Percentiles rank a stretch among this genome's conserved stretches.
phyloP scores from a whole-genome alignment of 1,140 invertebrate genomes.

The Drosophila suzukii region DNA sequence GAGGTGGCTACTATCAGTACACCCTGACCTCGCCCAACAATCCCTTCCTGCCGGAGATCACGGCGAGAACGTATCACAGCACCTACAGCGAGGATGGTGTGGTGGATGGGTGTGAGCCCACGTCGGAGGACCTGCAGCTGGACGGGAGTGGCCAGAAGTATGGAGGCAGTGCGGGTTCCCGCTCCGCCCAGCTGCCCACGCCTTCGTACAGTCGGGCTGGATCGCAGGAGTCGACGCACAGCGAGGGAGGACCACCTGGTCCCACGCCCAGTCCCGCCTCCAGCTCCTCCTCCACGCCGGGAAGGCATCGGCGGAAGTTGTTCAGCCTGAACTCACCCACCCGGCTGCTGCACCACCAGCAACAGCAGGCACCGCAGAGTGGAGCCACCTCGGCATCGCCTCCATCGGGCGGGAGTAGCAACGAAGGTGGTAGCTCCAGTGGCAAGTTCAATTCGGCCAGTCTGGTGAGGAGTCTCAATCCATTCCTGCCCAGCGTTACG shows the following conservation, averaged over 20 bases:
- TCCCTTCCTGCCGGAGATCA: constrained; percentile 82
- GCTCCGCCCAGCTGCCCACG: constrained; percentile 69
- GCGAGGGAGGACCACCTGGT: constrained; percentile 55
- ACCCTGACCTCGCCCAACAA: constrained; percentile 81
- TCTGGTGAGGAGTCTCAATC: constrained; percentile 60
- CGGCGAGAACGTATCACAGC: constrained; percentile 76
- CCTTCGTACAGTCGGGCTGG: constrained; percentile 74
- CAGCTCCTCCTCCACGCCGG: constrained; percentile 73
- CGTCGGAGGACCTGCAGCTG: constrained; percentile 48
- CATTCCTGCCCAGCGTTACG: constrained; percentile 51
- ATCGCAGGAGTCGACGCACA: constrained; percentile 76
- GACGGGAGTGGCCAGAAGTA: constrained; percentile 60
- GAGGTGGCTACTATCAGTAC: constrained; percentile 74
- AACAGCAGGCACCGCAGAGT: constrained; percentile 25
- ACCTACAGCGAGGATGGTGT: constrained; percentile 63
- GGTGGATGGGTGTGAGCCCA: constrained; percentile 11
- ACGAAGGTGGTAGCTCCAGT: constrained; percentile 6
- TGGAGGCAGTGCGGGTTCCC: constrained; percentile 27
- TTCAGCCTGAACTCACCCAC: constrained; percentile 78
- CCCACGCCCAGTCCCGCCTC: constrained; percentile 68
- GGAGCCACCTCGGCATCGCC: constrained; percentile 19
- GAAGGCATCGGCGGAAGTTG: constrained; percentile 72
- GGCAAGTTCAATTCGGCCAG: constrained; percentile 47
- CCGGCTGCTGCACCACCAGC: constrained; percentile 63
- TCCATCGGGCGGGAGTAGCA: constrained; percentile 23